Percentiles rank a stretch among this genome's conserved stretches.
Evolutionary conservation across 2,797 vertebrate genomes (phyloP).

Genomic region (Centroberyx gerrardi): DNA sequence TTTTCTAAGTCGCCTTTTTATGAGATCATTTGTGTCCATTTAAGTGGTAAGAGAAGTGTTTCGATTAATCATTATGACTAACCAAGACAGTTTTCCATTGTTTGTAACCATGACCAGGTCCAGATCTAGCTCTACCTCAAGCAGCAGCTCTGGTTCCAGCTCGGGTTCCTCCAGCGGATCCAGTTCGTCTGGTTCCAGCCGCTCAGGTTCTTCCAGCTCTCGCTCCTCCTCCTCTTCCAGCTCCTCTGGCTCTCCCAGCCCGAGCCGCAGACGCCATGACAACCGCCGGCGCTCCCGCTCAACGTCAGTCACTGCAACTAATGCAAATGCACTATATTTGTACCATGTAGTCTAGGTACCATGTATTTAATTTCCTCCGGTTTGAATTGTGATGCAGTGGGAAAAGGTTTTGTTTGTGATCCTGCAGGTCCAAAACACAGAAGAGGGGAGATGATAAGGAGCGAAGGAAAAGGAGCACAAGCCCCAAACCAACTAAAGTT

Average conservation of each 20-base stretch:
- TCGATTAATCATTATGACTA: background rate
- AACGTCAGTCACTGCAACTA: slow-evolving; percentile 82
- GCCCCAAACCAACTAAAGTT: slow-evolving; percentile 95
- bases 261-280: slow-evolving; percentile 93
- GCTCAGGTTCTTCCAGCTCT: slow-evolving; percentile 94
- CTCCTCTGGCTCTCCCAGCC: slow-evolving; percentile 94
- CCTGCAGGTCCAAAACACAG: slow-evolving; percentile 92
- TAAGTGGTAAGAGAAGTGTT: background rate
- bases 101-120: slow-evolving; percentile 27
- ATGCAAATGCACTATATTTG: background rate
- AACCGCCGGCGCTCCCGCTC: slow-evolving; percentile 95
- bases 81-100: background rate
- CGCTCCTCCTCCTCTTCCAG: slow-evolving; percentile 96
- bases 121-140: slow-evolving; percentile 95
- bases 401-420: background rate
- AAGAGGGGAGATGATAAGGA: slow-evolving; percentile 96
- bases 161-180: slow-evolving; percentile 97
- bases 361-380: background rate
- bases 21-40: background rate
- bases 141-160: slow-evolving; percentile 96
- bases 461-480: slow-evolving; percentile 93
- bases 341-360: background rate
- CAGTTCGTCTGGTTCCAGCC: slow-evolving; percentile 95
- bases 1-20: background rate
- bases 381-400: background rate